Percentiles rank a stretch among this genome's conserved stretches.
Evolutionary conservation across 2,797 vertebrate species (phyloP).

Genomic region (Gymnodraco acuticeps): DNA sequence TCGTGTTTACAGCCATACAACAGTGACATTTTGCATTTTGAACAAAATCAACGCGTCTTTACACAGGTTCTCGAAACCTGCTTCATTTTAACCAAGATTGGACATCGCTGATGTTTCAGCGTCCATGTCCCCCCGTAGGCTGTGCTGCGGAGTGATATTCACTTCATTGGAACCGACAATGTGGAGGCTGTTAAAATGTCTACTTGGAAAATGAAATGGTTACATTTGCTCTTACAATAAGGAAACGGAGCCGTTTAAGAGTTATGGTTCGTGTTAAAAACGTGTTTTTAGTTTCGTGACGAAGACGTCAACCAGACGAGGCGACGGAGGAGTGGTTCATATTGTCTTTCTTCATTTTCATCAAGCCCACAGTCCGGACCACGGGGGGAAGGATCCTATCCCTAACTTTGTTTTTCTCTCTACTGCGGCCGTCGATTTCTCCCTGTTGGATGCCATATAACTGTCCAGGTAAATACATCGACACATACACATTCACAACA

Average conservation of each 20-base stretch:
- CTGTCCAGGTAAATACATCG: slow-evolving; percentile 76
- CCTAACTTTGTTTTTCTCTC: slow-evolving; percentile 87
- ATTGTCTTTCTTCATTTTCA: slow-evolving; percentile 76
- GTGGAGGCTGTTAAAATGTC: slow-evolving; percentile 90
- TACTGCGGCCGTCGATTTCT: slow-evolving; percentile 66
- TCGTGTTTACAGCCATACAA: background rate
- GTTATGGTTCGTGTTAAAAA: slow-evolving; percentile 67
- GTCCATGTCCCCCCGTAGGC: slow-evolving; percentile 78
- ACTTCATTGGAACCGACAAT: slow-evolving; percentile 82
- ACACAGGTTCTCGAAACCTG: background rate
- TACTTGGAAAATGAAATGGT: slow-evolving; percentile 87
- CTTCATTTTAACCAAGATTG: slow-evolving; percentile 73
- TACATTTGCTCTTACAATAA: slow-evolving; percentile 74
- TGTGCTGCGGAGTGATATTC: slow-evolving; percentile 86
- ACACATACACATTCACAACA: slow-evolving; percentile 6
- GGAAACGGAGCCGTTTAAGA: slow-evolving; percentile 56
- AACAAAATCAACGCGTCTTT: no score
- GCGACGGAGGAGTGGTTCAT: slow-evolving; percentile 56
- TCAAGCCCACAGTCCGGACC: slow-evolving; percentile 77
- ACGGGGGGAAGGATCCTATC: slow-evolving; percentile 84
- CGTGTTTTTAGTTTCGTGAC: slow-evolving; percentile 67
- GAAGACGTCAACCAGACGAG: slow-evolving; percentile 50
- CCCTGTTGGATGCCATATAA: slow-evolving; percentile 81
- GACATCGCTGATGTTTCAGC: slow-evolving; percentile 81
- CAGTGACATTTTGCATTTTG: slow-evolving; percentile 13